phyloP scores from a whole-genome alignment of 2,888 invertebrate genomes.

The Habroteleia sp. region DNA sequence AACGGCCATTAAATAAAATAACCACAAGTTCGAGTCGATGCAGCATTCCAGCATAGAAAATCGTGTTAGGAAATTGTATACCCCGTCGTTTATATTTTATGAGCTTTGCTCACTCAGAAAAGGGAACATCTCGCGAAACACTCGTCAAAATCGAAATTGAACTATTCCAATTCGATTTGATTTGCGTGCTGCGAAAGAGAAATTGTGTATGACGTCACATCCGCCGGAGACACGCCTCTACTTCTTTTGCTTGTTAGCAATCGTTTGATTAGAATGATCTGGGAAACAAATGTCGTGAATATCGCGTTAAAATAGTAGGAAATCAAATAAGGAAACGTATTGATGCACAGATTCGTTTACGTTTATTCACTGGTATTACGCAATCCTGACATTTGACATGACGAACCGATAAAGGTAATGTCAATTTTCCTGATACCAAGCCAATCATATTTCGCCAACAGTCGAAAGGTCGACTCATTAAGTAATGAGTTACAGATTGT shows the following conservation, averaged over 20 bases:
- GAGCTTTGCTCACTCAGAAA: constrained; percentile 23
- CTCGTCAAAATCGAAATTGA: constrained; percentile 20
- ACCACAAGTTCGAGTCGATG: constrained; percentile 17
- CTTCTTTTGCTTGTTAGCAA: constrained; percentile 26
- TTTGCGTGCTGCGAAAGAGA: constrained; percentile 47
- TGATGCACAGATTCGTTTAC: constrained; percentile 13
- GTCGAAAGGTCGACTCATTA: constrained; percentile 3
- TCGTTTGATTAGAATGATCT: constrained; percentile 29
- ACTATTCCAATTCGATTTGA: constrained; percentile 3
- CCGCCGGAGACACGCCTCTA: constrained; percentile 61
- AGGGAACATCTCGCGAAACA: constrained; percentile 5
- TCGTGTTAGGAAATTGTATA: constrained; percentile 21
- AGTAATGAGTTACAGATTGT: not conserved
- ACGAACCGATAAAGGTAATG: constrained; percentile 16
- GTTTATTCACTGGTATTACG: constrained; percentile 23
- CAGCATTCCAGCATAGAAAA: constrained; percentile 35
- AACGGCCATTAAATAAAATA: constrained; percentile 35
- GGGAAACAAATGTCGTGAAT: constrained; percentile 54
- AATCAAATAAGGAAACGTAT: constrained; percentile 57
- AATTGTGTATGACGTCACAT: constrained; percentile 58
- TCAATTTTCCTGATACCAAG: constrained; percentile 20
- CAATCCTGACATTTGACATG: constrained; percentile 43
- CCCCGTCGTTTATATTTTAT: constrained; percentile 22
- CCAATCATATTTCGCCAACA: constrained; percentile 13
- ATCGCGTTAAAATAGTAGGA: constrained; percentile 42